Evolutionary conservation across 2,888 invertebrate species (phyloP).

Genomic region (Heliconius ethilla): DNA sequence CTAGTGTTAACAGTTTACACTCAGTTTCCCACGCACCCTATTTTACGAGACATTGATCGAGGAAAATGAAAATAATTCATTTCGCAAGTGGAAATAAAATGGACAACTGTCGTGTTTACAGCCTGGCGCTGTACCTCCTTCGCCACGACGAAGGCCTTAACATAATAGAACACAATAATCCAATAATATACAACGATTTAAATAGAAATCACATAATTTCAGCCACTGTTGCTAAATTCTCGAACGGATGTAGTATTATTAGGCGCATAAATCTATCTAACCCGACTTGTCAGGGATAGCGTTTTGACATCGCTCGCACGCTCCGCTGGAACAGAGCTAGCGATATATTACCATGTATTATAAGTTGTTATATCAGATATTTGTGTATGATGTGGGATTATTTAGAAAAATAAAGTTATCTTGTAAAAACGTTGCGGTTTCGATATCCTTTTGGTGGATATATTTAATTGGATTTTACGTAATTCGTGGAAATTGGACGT

Average conservation of each 20-base stretch:
- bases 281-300: conserved; percentile 30
- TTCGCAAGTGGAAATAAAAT: neutral
- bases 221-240: conserved; percentile 15
- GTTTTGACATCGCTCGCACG: conserved; percentile 33
- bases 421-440: too few relatives aligned
- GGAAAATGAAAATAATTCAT: neutral
- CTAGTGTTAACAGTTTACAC: neutral
- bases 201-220: conserved; percentile 10
- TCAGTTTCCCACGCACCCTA: neutral
- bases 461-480: too few relatives aligned
- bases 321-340: conserved; percentile 1
- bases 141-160: neutral
- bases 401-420: neutral
- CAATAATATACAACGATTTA: neutral
- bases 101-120: too few relatives aligned
- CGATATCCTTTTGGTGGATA: too few relatives aligned
- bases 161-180: neutral
- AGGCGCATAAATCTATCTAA: conserved; percentile 34
- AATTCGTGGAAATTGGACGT: too few relatives aligned
- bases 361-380: neutral
- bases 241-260: conserved; percentile 26
- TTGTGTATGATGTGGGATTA: neutral
- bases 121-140: too few relatives aligned
- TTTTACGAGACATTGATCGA: neutral
- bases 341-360: conserved; percentile 9